phyloP scores from a whole-genome alignment of 2,113 vertebrate genomes.

The Myodes glareolus region DNA sequence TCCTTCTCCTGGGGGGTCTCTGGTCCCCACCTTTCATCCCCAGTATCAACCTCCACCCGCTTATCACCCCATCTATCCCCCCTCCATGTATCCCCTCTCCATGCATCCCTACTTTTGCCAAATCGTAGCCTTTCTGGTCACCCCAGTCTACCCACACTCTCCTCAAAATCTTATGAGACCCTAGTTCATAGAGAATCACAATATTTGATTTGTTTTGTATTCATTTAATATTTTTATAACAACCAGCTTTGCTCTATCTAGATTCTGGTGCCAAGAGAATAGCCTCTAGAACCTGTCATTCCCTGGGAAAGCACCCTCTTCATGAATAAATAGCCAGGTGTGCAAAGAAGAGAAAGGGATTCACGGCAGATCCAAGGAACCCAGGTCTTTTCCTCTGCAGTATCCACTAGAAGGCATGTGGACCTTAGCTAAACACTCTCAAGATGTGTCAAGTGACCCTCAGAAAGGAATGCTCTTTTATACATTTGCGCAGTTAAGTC shows the following conservation, averaged over 20 bases:
- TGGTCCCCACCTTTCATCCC: accelerated
- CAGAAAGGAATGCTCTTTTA: neutral
- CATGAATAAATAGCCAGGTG: neutral
- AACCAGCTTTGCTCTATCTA: neutral
- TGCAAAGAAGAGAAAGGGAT: neutral
- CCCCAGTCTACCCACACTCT: neutral
- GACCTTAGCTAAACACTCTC: neutral
- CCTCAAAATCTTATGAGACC: neutral
- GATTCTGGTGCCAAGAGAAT: neutral
- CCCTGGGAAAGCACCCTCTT: neutral
- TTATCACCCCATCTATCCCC: accelerated
- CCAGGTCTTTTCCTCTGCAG: neutral
- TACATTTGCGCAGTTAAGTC: neutral
- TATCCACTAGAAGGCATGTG: neutral
- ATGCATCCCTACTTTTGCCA: neutral
- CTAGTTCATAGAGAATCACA: neutral
- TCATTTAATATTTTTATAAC: neutral
- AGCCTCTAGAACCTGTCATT: accelerated
- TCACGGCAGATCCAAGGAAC: neutral
- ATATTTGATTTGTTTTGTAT: neutral
- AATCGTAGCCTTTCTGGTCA: neutral
- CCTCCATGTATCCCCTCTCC: accelerated
- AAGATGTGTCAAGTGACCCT: constrained; percentile 2
- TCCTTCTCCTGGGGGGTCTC: neutral
- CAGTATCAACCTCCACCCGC: accelerated